Evolutionary conservation across 2,113 vertebrate genomes (phyloP).

Genomic region (Sterrhoptilus dennistouni): DNA sequence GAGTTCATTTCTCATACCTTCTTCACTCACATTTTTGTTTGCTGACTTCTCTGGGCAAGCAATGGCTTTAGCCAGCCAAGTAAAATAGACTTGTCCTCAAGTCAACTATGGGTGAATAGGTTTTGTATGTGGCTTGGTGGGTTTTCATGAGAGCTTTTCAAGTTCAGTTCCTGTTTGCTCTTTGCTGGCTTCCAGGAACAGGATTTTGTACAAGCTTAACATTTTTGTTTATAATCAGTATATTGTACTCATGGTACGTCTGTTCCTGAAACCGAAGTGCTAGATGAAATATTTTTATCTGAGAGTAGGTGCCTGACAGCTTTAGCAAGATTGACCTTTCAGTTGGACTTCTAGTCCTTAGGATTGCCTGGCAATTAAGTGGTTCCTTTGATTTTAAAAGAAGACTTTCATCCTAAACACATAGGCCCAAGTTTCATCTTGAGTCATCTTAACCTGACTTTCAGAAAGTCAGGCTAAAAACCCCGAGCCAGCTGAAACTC

Average conservation of each 20-base stretch:
- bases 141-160: conserved; percentile 8
- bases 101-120: conserved; percentile 19
- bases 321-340: neutral
- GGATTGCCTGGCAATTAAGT: neutral
- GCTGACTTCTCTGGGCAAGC: neutral
- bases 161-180: conserved; percentile 34
- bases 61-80: conserved; percentile 36
- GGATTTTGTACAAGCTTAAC: neutral
- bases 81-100: conserved; percentile 48
- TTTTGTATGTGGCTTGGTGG: conserved; percentile 18
- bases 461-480: neutral
- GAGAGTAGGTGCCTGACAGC: neutral
- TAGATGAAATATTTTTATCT: neutral
- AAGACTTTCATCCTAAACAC: conserved; percentile 6
- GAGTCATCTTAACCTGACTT: neutral
- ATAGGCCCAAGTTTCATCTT: neutral
- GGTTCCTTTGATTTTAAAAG: conserved; percentile 1
- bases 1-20: neutral
- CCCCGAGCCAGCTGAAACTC: conserved; percentile 8
- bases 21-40: conserved; percentile 18
- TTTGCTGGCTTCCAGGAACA: conserved; percentile 12
- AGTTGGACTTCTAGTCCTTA: neutral
- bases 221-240: conserved; percentile 6
- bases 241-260: neutral
- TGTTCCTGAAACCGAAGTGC: neutral